phyloP scores from a whole-genome alignment of 2,797 vertebrate species.

The Pagetopsis macropterus region DNA sequence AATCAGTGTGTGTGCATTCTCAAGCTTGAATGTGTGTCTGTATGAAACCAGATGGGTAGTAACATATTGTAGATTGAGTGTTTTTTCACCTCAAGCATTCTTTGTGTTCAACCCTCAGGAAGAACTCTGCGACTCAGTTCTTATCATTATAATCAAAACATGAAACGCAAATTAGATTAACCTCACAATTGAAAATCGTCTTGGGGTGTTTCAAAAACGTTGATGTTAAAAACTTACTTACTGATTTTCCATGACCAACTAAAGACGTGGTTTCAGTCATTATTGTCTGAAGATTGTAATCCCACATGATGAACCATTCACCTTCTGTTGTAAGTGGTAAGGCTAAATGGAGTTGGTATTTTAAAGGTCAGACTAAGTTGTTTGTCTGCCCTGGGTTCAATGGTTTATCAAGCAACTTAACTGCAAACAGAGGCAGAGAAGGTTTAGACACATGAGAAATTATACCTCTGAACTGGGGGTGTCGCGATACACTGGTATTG shows the following conservation, averaged over 20 bases:
- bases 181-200: neutral
- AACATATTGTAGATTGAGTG: conserved; percentile 2
- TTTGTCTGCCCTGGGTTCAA: conserved; percentile 48
- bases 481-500: no score
- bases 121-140: conserved; percentile 31
- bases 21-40: neutral
- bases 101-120: conserved; percentile 22
- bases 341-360: conserved; percentile 36
- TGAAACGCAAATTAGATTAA: neutral
- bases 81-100: conserved; percentile 35
- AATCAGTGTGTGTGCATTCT: conserved; percentile 1
- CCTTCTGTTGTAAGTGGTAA: conserved; percentile 63
- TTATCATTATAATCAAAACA: neutral
- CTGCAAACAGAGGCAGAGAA: conserved; percentile 7
- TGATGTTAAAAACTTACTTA: neutral
- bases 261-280: no score
- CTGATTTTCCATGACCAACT: neutral
- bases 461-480: neutral
- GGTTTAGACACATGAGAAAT: neutral
- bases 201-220: neutral
- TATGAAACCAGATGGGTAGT: conserved; percentile 24
- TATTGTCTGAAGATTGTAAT: no score
- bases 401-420: conserved; percentile 1
- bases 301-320: neutral
- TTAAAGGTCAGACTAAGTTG: conserved; percentile 46